Evolutionary conservation across 2,113 vertebrate genomes (phyloP).

Genomic region (Poecilia latipinna): DNA sequence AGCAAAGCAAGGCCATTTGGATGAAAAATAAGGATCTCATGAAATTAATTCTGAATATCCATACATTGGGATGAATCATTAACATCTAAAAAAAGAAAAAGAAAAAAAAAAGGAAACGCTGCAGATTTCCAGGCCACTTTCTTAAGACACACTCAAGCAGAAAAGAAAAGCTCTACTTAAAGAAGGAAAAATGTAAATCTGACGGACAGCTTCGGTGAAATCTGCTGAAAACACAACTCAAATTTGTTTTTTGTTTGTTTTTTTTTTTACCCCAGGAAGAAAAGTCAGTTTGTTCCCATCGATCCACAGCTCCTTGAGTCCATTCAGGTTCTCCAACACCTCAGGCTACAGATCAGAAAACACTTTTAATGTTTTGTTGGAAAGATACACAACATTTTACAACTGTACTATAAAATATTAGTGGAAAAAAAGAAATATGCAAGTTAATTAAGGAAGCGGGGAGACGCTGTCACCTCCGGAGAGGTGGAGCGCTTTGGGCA

Average conservation of each 20-base stretch:
- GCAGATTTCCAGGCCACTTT: conserved; percentile 1
- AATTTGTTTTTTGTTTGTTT: neutral
- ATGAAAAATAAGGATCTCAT: conserved; percentile 28
- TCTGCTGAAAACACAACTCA: neutral
- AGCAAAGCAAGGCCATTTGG: conserved; percentile 52
- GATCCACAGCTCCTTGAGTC: conserved; percentile 98
- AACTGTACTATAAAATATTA: no score
- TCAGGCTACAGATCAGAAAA: conserved; percentile 85
- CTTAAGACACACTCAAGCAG: neutral
- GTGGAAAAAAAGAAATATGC: neutral
- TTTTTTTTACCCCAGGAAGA: conserved; percentile 89
- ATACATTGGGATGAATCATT: conserved; percentile 29
- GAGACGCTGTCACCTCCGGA: conserved; percentile 14
- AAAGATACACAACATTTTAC: neutral
- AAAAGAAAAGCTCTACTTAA: neutral
- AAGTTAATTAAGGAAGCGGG: conserved; percentile 6
- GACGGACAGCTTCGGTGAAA: no score
- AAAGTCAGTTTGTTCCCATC: conserved; percentile 96
- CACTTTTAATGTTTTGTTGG: neutral
- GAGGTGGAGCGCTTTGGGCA: conserved; percentile 22
- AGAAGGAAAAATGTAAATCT: no score
- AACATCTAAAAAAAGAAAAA: neutral
- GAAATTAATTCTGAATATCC: conserved; percentile 22
- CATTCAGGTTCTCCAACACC: conserved; percentile 95
- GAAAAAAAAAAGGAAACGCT: neutral